Evolutionary conservation across 35 echinoderm and acorn worm genomes (phyloP).

Genomic region (Ophiothrix spiculata): DNA sequence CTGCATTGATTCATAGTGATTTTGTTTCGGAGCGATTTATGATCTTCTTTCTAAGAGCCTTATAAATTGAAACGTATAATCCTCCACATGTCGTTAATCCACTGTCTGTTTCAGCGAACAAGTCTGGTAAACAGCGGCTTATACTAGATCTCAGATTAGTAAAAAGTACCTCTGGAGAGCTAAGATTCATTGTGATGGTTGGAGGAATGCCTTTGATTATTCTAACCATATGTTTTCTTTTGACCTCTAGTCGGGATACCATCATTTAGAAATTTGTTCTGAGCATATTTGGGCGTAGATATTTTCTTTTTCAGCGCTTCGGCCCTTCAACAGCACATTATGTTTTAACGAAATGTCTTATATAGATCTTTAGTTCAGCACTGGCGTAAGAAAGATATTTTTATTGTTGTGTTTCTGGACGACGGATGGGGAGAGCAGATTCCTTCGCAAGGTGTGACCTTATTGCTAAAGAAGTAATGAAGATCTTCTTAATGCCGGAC

Average conservation of each 20-base stretch:
- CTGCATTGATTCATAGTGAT: no score
- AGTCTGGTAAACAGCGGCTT: no score
- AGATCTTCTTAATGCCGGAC: slow-evolving; percentile 12
- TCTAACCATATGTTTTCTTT: background rate
- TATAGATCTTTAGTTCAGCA: background rate
- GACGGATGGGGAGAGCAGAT: slow-evolving; percentile 18
- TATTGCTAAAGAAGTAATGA: background rate
- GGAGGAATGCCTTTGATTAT: background rate
- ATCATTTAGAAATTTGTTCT: background rate
- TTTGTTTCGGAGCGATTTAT: no score
- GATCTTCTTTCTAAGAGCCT: no score
- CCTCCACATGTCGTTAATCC: no score
- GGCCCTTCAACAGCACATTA: slow-evolving; percentile 31
- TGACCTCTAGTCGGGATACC: background rate
- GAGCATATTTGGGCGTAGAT: background rate
- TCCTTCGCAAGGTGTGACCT: background rate
- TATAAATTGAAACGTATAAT: no score
- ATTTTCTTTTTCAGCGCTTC: slow-evolving; percentile 23
- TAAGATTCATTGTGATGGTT: no score
- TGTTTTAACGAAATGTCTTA: slow-evolving; percentile 22
- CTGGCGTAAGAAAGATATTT: slow-evolving; percentile 29
- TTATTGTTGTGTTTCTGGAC: slow-evolving; percentile 43
- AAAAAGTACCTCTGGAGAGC: no score
- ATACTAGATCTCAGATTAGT: no score
- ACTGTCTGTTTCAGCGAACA: no score